Evolutionary conservation across 2,113 vertebrate genomes (phyloP), one percentile per base, ranked within the genome.

Genomic region (Sander lucioperca): DNA sequence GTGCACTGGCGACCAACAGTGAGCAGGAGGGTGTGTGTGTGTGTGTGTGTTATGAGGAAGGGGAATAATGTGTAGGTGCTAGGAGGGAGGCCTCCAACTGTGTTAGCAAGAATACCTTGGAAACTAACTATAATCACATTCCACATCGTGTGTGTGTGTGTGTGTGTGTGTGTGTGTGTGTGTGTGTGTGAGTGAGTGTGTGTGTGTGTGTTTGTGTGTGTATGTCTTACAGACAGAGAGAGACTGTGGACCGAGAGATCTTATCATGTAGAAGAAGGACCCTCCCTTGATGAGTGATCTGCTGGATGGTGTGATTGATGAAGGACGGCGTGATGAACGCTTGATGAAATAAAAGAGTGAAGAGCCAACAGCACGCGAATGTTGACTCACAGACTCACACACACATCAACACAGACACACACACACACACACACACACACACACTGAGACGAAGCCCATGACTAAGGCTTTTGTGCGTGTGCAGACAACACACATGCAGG

Each of bases 341-440:
- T 90, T 90, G 87, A 92, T 84, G 89, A 91, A 90, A 94, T 92
- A 89, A 94, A 93, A 91, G 92, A 83, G 82, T 86, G 90, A 89
- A 89, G 88, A 88, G 91, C 84, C 81, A 84, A 88, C 74, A 63
- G 79, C 80, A 79, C 27, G 18, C 80, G 76, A 65, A 87, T 61
- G 51, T 71, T 1, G 5, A 73, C 72, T 8, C 14, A 23, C 53
- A 25, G 47, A 39, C 67, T n/a, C 53, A 56, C 48, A 58, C 76
- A 61, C 65, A 50, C 67, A 65, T 33, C 5, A 33, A 63, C 25
- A 57, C 64, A 19, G 47, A 59, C 64, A 50, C 66, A 65, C 71
- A 63, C 59, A 47, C 71, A 23, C 15, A 62, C 66, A 48, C 64
- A 56, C 65, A 65, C 63, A 30, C 58, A 50, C 23, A 56, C 68